phyloP scores from a whole-genome alignment of 2,888 invertebrate genomes.

The Polydrusus tereticollis region DNA sequence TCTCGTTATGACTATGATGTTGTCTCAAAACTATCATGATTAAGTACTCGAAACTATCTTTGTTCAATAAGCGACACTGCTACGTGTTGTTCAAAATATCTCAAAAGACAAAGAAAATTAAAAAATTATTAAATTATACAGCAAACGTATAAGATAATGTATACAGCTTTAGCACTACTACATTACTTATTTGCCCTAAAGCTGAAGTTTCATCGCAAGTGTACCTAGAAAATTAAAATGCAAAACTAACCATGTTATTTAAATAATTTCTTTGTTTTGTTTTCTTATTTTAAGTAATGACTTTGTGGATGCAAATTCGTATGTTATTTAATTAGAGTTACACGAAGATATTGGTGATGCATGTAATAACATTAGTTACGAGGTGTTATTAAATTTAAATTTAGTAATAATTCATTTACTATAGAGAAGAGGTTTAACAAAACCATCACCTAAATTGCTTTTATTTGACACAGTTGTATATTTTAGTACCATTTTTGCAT shows the following conservation, averaged over 20 bases:
- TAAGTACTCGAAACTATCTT: too few species aligned
- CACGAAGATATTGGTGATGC: background rate
- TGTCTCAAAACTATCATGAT: too few species aligned
- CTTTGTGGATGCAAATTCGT: background rate
- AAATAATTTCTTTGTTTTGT: constrained; percentile 6
- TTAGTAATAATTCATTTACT: background rate
- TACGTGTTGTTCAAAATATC: background rate
- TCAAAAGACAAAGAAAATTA: background rate
- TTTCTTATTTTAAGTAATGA: background rate
- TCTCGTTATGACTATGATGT: too few species aligned
- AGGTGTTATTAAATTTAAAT: background rate
- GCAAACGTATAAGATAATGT: constrained; percentile 2
- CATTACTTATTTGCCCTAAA: constrained; percentile 13
- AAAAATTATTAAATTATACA: background rate
- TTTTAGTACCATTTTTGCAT: too few species aligned
- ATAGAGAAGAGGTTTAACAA: too few species aligned
- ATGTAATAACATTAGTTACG: background rate
- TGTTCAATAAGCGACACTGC: background rate
- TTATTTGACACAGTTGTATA: too few species aligned
- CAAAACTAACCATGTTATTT: background rate
- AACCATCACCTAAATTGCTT: too few species aligned
- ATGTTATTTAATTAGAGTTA: constrained; percentile 3
- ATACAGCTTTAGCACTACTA: constrained; percentile 1
- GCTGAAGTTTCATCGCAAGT: constrained; percentile 5
- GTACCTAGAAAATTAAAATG: background rate